These are phyloP conservation scores for Coregonus ussuriensis DNA, from an alignment of 2,797 vertebrate species.

Conservation along the genomic window DNA sequence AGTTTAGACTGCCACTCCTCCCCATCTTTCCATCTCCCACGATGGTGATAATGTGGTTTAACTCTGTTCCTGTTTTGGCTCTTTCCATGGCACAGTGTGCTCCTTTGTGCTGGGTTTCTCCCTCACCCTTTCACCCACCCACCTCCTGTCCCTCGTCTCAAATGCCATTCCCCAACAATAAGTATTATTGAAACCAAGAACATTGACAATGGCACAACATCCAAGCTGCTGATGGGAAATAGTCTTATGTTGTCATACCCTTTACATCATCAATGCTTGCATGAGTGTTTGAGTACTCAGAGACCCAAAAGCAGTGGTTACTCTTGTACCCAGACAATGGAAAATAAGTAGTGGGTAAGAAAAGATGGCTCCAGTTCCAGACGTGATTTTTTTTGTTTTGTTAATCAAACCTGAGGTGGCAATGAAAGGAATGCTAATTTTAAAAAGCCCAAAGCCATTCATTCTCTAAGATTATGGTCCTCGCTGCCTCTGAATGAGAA, in stretches of 20 bases:
- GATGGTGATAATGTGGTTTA: constrained; percentile 55
- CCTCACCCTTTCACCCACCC: background rate
- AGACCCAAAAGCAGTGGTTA: background rate
- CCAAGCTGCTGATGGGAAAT: background rate
- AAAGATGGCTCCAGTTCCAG: background rate
- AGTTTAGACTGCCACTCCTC: constrained; percentile 15
- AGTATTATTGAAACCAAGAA: constrained; percentile 3
- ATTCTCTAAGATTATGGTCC: constrained; percentile 36
- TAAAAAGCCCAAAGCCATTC: constrained; percentile 36
- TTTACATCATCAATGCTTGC: background rate
- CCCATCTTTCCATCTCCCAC: constrained; percentile 36
- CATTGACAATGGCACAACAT: background rate
- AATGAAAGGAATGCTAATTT: constrained; percentile 35
- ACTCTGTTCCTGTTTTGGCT: constrained; percentile 22
- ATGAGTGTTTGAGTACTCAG: background rate
- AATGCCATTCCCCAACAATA: background rate
- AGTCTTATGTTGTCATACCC: background rate
- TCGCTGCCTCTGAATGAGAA: constrained; percentile 42
- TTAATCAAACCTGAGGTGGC: constrained; percentile 30
- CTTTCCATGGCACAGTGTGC: constrained; percentile 12
- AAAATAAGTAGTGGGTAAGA: background rate
- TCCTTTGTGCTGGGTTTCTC: background rate
- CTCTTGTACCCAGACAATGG: background rate
- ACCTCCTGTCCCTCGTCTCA: background rate
- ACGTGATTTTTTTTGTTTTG: background rate